These are phyloP conservation scores for Drosophila subobscura DNA, from an alignment of 1,140 invertebrate species.

Conservation along the genomic window DNA sequence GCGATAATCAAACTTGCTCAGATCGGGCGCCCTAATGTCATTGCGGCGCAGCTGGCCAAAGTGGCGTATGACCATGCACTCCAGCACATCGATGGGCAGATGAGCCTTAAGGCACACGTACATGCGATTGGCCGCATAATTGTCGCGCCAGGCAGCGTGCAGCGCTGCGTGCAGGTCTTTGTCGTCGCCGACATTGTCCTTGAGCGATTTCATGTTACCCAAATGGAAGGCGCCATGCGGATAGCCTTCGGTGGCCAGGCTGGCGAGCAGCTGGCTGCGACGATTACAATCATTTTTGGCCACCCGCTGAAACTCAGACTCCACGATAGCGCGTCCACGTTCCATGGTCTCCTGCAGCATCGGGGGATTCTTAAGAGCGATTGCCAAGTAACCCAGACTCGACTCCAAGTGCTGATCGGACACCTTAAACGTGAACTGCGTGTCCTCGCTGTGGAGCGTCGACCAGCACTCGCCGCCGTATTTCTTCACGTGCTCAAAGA, in stretches of 20 bases:
- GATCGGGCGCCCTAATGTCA: slow-evolving; percentile 73
- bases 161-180: slow-evolving; percentile 86
- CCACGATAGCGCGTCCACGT: slow-evolving; percentile 94
- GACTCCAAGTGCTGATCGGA: slow-evolving; percentile 90
- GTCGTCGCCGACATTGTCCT: slow-evolving; percentile 87
- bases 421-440: slow-evolving; percentile 94
- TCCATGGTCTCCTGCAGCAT: slow-evolving; percentile 94
- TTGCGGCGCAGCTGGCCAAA: slow-evolving; percentile 88
- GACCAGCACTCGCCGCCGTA: slow-evolving; percentile 87
- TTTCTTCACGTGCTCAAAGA: slow-evolving; percentile 91
- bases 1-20: slow-evolving; percentile 65
- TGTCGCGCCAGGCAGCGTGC: slow-evolving; percentile 90
- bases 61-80: slow-evolving; percentile 86
- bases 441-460: slow-evolving; percentile 92
- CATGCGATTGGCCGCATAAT: slow-evolving; percentile 96
- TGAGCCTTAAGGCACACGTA: slow-evolving; percentile 92
- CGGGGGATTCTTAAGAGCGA: slow-evolving; percentile 94
- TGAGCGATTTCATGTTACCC: slow-evolving; percentile 92
- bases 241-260: slow-evolving; percentile 87
- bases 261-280: slow-evolving; percentile 89
- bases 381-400: slow-evolving; percentile 93
- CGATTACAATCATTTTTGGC: slow-evolving; percentile 69
- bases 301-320: slow-evolving; percentile 87
- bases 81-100: slow-evolving; percentile 90
- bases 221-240: slow-evolving; percentile 92